phyloP scores from a whole-genome alignment of 2,888 invertebrate genomes.

The Phortica okadai region DNA sequence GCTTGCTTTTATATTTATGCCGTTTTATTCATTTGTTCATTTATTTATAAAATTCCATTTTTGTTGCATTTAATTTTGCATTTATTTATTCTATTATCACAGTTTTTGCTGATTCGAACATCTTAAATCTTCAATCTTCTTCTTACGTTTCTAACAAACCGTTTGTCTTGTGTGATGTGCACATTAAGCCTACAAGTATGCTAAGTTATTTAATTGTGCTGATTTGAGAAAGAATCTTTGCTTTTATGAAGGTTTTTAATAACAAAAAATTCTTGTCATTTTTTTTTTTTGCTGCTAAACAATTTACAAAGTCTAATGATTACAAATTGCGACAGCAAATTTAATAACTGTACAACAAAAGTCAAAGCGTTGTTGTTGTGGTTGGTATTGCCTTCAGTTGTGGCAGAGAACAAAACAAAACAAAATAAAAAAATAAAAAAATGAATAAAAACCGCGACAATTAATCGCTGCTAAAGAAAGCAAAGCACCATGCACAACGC shows the following conservation, averaged over 20 bases:
- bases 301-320: slow-evolving; percentile 56
- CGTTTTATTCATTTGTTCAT: not conserved
- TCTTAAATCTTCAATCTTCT: no score
- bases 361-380: slow-evolving; percentile 1
- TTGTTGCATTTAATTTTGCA: not conserved
- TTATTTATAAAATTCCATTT: not conserved
- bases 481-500: slow-evolving; percentile 35
- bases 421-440: slow-evolving; percentile 60
- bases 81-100: not conserved
- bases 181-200: slow-evolving; percentile 33
- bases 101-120: slow-evolving; percentile 11
- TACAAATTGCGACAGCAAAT: slow-evolving; percentile 66
- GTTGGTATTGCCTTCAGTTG: not conserved
- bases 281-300: not conserved
- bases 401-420: slow-evolving; percentile 18
- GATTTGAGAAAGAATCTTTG: not conserved
- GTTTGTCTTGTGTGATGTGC: slow-evolving; percentile 2
- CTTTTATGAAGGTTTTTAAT: not conserved
- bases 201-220: slow-evolving; percentile 34
- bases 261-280: not conserved
- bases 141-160: not conserved
- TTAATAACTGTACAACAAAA: slow-evolving; percentile 54
- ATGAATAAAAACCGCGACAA: slow-evolving; percentile 57
- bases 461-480: not conserved
- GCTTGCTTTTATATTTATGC: not conserved